Evolutionary conservation across 37 sponge, comb jelly and placozoan species (phyloP).

Genomic region (Diacarnus erythraeanus): DNA sequence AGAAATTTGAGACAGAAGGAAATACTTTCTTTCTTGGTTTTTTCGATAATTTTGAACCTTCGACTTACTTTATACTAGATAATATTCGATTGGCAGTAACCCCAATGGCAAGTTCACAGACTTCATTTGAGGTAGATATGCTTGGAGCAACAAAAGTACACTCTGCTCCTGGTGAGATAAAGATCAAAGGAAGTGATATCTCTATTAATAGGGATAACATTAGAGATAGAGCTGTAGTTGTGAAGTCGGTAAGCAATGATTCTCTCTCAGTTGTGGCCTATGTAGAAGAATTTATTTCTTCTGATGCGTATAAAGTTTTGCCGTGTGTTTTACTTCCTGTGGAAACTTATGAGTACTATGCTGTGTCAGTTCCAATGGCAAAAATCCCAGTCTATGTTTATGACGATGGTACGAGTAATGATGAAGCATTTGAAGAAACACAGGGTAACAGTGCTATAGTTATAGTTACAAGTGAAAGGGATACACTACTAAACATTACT

Average conservation of each 20-base stretch:
- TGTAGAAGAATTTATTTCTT: slow-evolving; percentile 23
- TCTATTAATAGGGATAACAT: background rate
- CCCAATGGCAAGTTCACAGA: background rate
- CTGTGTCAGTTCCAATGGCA: slow-evolving; percentile 34
- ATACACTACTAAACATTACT: slow-evolving; percentile 21
- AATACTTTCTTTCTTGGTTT: background rate
- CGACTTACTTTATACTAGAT: background rate
- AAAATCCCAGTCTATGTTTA: background rate
- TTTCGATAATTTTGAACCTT: background rate
- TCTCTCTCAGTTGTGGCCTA: slow-evolving; percentile 33
- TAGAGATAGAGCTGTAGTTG: slow-evolving; percentile 8
- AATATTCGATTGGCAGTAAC: background rate
- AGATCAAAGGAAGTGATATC: background rate
- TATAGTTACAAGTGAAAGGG: slow-evolving; percentile 16
- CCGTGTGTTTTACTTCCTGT: slow-evolving; percentile 32
- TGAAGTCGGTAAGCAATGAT: background rate
- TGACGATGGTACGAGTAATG: background rate
- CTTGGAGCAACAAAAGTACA: background rate
- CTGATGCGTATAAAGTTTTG: slow-evolving; percentile 31
- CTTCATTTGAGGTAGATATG: background rate
- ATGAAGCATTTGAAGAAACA: background rate
- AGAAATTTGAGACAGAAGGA: background rate
- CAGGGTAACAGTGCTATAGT: slow-evolving; percentile 33
- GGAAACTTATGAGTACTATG: slow-evolving; percentile 53
- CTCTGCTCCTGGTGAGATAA: background rate